A percentile compares a stretch with the other conserved stretches of the same genome.
Evolutionary conservation across 2,113 vertebrate genomes (phyloP).

Genomic region (Mirounga angustirostris): DNA sequence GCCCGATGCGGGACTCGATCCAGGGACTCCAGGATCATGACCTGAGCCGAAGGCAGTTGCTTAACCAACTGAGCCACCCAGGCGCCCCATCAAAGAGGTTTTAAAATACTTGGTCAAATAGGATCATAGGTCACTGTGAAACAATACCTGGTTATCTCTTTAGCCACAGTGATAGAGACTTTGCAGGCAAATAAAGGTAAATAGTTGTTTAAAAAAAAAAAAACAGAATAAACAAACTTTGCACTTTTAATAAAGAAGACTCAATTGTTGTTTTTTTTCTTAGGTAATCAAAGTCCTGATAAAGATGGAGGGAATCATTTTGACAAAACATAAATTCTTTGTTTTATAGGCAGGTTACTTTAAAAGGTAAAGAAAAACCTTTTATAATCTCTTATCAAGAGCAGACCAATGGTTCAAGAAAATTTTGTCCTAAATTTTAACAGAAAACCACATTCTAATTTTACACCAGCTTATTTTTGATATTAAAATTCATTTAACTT

Average conservation of each 20-base stretch:
- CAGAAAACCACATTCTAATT: not conserved
- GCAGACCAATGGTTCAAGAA: not conserved
- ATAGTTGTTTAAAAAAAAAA: not conserved
- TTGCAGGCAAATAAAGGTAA: not conserved
- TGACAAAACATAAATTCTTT: not conserved
- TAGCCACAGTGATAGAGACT: not conserved
- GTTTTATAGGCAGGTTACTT: not conserved
- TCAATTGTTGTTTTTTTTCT: not conserved
- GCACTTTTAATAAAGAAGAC: not conserved
- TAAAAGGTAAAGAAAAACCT: not conserved
- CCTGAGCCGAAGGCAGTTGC: too few relatives aligned
- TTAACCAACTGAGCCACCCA: too few relatives aligned
- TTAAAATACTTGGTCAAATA: not conserved
- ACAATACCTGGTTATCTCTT: not conserved
- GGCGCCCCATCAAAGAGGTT: not conserved
- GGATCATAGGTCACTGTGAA: not conserved
- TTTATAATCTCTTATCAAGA: not conserved
- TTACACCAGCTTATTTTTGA: not conserved
- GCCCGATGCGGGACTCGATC: too few relatives aligned
- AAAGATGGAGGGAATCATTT: not conserved
- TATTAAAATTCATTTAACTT: conserved; percentile 15
- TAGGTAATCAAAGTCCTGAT: not conserved
- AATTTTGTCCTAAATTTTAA: not conserved
- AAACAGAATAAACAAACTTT: not conserved
- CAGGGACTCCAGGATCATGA: too few relatives aligned